phyloP scores from a whole-genome alignment of 2,797 vertebrate species.

The Picus viridis region DNA sequence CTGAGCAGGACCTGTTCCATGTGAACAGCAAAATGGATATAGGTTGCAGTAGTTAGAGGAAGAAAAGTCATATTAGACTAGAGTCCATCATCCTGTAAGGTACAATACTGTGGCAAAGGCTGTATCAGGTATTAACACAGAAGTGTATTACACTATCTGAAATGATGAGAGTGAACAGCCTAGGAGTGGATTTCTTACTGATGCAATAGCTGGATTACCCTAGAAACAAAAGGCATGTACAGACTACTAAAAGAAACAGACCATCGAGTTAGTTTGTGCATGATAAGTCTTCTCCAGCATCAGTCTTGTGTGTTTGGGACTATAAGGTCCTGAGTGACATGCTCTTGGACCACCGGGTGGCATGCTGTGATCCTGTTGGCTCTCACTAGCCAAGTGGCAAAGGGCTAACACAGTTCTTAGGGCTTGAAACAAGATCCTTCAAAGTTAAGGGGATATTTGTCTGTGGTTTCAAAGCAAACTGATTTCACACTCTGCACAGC shows the following conservation, averaged over 20 bases:
- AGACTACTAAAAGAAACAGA: neutral
- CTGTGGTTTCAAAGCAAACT: neutral
- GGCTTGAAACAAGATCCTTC: neutral
- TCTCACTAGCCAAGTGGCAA: neutral
- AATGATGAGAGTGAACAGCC: constrained; percentile 28
- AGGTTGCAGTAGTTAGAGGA: constrained; percentile 5
- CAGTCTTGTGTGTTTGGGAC: neutral
- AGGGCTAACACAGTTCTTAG: neutral
- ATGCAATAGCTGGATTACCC: neutral
- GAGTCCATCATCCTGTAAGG: constrained; percentile 29
- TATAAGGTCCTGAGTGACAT: accelerated
- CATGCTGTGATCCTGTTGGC: accelerated
- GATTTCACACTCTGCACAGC: neutral
- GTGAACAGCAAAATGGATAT: constrained; percentile 27
- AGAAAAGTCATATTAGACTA: neutral
- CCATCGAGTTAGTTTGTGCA: neutral
- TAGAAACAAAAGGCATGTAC: neutral
- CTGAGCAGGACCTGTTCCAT: constrained; percentile 17
- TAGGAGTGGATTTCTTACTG: constrained; percentile 2
- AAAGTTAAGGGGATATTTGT: neutral
- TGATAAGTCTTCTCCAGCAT: neutral
- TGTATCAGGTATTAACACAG: constrained; percentile 41
- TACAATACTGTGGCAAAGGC: constrained; percentile 6
- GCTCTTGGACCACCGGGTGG: accelerated
- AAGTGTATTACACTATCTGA: constrained; percentile 27